Evolutionary conservation across 1,140 invertebrate genomes (phyloP), one percentile per base, ranked within the genome.

Genomic region (Heliconius hewitsoni): DNA sequence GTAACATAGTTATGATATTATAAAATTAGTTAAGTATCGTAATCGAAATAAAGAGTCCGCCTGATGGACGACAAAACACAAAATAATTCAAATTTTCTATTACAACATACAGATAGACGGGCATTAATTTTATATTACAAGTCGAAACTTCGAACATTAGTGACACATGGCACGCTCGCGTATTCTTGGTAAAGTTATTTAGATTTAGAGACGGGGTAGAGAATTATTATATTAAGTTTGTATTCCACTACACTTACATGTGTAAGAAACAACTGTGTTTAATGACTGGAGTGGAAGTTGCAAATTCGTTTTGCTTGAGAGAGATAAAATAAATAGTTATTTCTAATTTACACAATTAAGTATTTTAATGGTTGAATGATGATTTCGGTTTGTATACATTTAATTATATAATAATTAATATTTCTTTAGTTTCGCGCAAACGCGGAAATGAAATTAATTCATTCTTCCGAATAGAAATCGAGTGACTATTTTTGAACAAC

Each of bases 81-180:
- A 23, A 23, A 57, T 23, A 57, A 57, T 57, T 19, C 8, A 23
- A 2, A 60, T 23, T 60, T 60, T 60, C n/a, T 11, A 60, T 11
- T 60, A 60, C 3, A 9, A 11, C n/a, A 60, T 60, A 8, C 23
- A 60, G 55, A 60, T n/a, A 57, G 9, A 3, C 8, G n/a, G n/a
- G 1, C 55, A 60, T 60, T 60, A 60, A 60, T 60, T 60, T 60
- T 60, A 60, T 60, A 60, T 27, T 23, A 60, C n/a, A 60, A 60
- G n/a, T 60, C 8, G n/a, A 16, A 57, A 74, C 73, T 74, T 74
- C 5, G 50, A 74, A 57, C 73, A 74, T 74, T 55, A 74, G 50
- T 27, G 73, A 18, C 72, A 73, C 46, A 27, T 46, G 72, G 55
- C 55, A 60, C 55, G 55, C n/a, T 27, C 39, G 72, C 72, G 72